Conservation (phyloP, 2,797 vertebrate genomes). For the Pogonophryne albipinna region DNA sequence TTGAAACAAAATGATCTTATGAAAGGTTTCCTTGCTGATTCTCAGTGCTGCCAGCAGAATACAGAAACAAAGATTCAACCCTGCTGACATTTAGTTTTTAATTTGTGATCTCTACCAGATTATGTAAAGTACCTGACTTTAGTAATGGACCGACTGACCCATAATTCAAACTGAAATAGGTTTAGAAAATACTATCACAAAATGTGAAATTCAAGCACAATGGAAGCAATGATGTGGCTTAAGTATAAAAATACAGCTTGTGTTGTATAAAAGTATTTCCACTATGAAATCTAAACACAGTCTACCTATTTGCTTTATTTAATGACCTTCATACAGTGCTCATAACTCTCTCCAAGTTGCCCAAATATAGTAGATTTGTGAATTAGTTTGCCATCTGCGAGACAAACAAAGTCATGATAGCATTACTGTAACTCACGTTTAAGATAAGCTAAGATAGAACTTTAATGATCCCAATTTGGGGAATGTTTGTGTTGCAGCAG, state of each 20-base stretch:
- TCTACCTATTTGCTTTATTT: background rate
- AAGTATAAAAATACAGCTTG: background rate
- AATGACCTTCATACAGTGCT: background rate
- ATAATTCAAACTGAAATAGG: background rate
- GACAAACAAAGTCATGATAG: background rate
- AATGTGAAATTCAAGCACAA: slow-evolving; percentile 16
- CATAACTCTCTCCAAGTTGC: background rate
- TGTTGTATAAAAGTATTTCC: slow-evolving; percentile 9
- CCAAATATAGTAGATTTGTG: background rate
- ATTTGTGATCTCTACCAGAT: slow-evolving; percentile 9
- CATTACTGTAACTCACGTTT: background rate
- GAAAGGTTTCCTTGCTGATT: background rate
- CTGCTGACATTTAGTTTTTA: slow-evolving; percentile 1
- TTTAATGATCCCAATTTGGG: too few relatives aligned
- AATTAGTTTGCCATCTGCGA: background rate
- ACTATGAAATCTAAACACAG: background rate
- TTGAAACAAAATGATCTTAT: background rate
- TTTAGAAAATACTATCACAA: background rate
- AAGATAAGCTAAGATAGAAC: background rate
- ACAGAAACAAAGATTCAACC: background rate
- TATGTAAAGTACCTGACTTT: slow-evolving; percentile 10
- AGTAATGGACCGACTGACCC: background rate
- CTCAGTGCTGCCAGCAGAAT: background rate
- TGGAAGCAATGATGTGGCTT: background rate
- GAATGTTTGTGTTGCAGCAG: too few relatives aligned